Evolutionary conservation across 2,888 invertebrate species (phyloP).

Genomic region (Eucriotettix oculatus): DNA sequence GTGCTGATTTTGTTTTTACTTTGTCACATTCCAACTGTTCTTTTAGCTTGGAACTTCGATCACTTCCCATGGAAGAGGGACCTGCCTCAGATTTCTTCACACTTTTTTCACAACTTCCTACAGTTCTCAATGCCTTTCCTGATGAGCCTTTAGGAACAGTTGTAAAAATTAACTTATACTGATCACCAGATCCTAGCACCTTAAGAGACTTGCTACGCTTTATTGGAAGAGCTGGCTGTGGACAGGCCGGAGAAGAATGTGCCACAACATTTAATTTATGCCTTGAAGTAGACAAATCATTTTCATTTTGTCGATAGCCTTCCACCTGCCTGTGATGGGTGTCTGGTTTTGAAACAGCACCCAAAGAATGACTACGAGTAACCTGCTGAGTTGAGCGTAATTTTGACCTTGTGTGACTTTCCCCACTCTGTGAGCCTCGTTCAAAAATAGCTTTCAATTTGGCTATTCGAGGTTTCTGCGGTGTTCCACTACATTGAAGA

Average conservation of each 20-base stretch:
- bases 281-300: neutral
- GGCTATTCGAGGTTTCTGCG: conserved; percentile 21
- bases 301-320: neutral
- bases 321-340: neutral
- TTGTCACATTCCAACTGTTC: too few species aligned
- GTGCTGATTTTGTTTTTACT: too few species aligned
- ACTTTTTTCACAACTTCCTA: too few species aligned
- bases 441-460: conserved; percentile 24
- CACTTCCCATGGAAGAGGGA: too few species aligned
- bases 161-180: conserved; percentile 13
- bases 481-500: conserved; percentile 5
- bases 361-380: conserved; percentile 17
- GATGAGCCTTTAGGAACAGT: neutral
- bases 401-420: conserved; percentile 11
- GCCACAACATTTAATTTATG: neutral
- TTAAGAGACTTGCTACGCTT: conserved; percentile 26
- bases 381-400: conserved; percentile 11
- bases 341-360: conserved; percentile 12
- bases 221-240: conserved; percentile 20
- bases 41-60: too few species aligned
- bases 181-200: conserved; percentile 15
- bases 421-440: conserved; percentile 14
- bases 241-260: conserved; percentile 10
- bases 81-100: too few species aligned
- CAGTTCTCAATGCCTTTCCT: too few species aligned